These are phyloP conservation scores for Lochmaea crataegi DNA, from an alignment of 2,888 invertebrate species.

Conservation along the genomic window DNA sequence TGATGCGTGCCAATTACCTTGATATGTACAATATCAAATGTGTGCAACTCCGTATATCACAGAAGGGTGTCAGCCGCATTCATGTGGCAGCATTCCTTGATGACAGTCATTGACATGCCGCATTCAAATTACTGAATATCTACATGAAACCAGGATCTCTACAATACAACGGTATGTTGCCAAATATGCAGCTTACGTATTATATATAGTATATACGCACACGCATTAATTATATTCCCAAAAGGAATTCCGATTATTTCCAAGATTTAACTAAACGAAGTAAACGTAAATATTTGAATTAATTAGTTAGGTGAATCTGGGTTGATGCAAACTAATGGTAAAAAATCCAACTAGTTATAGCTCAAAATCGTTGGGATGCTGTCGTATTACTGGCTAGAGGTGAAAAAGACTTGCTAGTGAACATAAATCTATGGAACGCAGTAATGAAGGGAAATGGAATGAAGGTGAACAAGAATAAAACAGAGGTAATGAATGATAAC, in stretches of 20 bases:
- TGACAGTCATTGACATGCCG: slow-evolving; percentile 40
- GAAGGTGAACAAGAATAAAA: no score
- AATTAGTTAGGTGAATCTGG: not conserved
- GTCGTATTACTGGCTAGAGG: no score
- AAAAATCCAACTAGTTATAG: no score
- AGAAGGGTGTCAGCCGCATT: slow-evolving; percentile 28
- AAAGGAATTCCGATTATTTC: slow-evolving; percentile 19
- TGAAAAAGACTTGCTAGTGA: no score
- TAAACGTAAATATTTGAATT: not conserved
- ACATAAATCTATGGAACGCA: no score
- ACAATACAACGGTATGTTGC: slow-evolving; percentile 27
- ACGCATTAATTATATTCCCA: slow-evolving; percentile 16
- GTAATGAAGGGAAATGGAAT: no score
- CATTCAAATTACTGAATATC: slow-evolving; percentile 44
- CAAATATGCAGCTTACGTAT: slow-evolving; percentile 30
- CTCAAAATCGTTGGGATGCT: no score
- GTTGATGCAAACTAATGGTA: no score
- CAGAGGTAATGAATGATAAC: no score
- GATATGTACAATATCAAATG: not conserved
- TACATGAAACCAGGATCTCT: slow-evolving; percentile 31
- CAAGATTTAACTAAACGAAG: slow-evolving; percentile 2
- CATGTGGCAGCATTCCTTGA: slow-evolving; percentile 40
- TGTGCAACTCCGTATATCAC: slow-evolving; percentile 19
- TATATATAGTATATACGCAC: not conserved
- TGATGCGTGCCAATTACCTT: not conserved